Conservation (phyloP, 2,113 vertebrate genomes). For the Xiphophorus couchianus region DNA sequence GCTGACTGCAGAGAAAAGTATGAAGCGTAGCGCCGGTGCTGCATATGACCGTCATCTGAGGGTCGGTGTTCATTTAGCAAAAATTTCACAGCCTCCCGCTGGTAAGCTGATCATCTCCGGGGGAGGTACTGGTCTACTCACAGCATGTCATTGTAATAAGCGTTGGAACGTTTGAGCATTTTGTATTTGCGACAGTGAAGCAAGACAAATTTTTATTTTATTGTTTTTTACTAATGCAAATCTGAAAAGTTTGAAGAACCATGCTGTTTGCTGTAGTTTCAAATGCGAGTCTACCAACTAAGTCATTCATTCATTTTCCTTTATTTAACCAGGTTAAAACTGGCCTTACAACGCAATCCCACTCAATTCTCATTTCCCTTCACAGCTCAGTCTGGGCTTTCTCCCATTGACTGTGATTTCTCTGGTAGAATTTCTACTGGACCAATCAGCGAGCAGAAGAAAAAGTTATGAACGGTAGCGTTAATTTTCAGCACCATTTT, state of each 20-base stretch:
- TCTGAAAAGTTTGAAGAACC: not conserved
- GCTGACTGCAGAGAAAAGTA: slow-evolving; percentile 7
- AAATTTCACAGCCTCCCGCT: slow-evolving; percentile 25
- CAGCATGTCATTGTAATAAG: slow-evolving; percentile 2
- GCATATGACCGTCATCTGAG: slow-evolving; percentile 12
- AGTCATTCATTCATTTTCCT: no score
- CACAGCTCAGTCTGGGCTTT: no score
- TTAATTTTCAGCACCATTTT: no score
- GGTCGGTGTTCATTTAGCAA: slow-evolving; percentile 11
- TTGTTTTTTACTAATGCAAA: not conserved
- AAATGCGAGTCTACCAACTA: not conserved
- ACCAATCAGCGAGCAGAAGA: no score
- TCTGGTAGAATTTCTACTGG: no score
- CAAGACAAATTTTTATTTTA: no score
- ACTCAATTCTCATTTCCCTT: no score
- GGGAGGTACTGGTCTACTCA: slow-evolving; percentile 7
- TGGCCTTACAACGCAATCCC: no score
- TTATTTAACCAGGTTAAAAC: no score
- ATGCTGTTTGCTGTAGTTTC: not conserved
- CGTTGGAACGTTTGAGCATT: not conserved
- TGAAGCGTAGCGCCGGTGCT: slow-evolving; percentile 11
- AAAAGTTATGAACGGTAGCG: no score
- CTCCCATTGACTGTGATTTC: no score
- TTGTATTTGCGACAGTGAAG: not conserved
- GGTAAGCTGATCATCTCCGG: slow-evolving; percentile 16